phyloP scores from a whole-genome alignment of 2,797 vertebrate genomes.

The Crenuchus spilurus region DNA sequence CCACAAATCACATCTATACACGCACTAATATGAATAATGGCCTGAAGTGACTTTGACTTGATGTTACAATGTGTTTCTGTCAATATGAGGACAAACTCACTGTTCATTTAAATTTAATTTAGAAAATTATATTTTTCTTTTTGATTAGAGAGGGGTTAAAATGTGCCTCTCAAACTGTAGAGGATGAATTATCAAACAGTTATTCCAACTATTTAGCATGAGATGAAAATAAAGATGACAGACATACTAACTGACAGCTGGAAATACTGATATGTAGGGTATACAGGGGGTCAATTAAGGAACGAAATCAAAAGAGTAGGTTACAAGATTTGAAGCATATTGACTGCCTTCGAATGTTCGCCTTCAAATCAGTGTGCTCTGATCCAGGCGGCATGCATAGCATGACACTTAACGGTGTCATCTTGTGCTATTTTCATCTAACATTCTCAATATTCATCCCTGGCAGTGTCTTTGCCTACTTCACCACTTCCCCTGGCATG shows the following conservation, averaged over 20 bases:
- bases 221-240: slow-evolving; percentile 17
- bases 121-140: background rate
- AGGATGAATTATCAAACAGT: slow-evolving; percentile 9
- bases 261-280: slow-evolving; percentile 5
- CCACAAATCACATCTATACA: slow-evolving; percentile 22
- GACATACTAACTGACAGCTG: slow-evolving; percentile 35
- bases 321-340: slow-evolving; percentile 17
- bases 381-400: slow-evolving; percentile 21
- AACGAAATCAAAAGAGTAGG: slow-evolving; percentile 11
- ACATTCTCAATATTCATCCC: slow-evolving; percentile 85
- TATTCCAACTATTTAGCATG: slow-evolving; percentile 22
- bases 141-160: background rate
- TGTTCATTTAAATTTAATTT: slow-evolving; percentile 1
- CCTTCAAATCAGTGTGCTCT: slow-evolving; percentile 10
- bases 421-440: slow-evolving; percentile 89
- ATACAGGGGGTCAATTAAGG: background rate
- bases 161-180: slow-evolving; percentile 1
- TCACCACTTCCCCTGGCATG: slow-evolving; percentile 88
- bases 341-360: slow-evolving; percentile 17
- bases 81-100: slow-evolving; percentile 44
- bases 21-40: slow-evolving; percentile 18
- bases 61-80: slow-evolving; percentile 39
- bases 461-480: slow-evolving; percentile 87
- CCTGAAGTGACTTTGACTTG: slow-evolving; percentile 37
- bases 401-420: slow-evolving; percentile 62